Evolutionary conservation across 2,888 invertebrate genomes (phyloP), one percentile per base, ranked within the genome.

Genomic region (Chydorus sphaericus): DNA sequence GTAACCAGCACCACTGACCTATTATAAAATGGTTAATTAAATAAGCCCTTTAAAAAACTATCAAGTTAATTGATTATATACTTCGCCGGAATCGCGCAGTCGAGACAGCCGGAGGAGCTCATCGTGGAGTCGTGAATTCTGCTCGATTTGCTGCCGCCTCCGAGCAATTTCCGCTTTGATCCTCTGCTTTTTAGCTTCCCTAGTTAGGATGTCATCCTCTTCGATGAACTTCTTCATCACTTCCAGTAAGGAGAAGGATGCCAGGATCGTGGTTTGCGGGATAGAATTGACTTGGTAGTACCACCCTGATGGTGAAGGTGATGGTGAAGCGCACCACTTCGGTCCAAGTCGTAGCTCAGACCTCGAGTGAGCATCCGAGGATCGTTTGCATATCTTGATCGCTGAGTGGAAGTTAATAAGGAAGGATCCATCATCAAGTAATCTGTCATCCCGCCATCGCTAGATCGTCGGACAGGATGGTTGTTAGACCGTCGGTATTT

Each of bases 131-230:
- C 74, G 69, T n/a, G 74, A 71, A 59, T 75, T 74, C 61, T 77
- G 75, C 61, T 77, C 77, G 58, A 80, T 72, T 62, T 78, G 75
- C 61, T 74, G 73, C 48, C 77, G 71, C n/a, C 80, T 68, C 54
- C 76, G 69, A 11, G 77, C 77, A 58, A 81, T 77, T 65, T 80
- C 80, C 44, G 75, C 75, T 61, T 77, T 76, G 57, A 80, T 73
- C 61, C 75, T 71, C 37, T 73, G 70, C 64, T 77, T 75, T 63
- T 77, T 75, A 62, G 76, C 74, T 62, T 80, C 79, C 39, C 77
- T 66, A 20, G 70, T 71, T 59, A 74, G 63, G 49, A 71, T 67
- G 59, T 77, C 77, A 57, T 77, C 75, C 51, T 75, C 73, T 53
- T 72, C 71, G 44, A 69, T 71, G 58, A 72, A 71, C 49, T 73